These are phyloP conservation scores for Macropodus opercularis DNA, from an alignment of 2,797 vertebrate species.

Conservation along the genomic window DNA sequence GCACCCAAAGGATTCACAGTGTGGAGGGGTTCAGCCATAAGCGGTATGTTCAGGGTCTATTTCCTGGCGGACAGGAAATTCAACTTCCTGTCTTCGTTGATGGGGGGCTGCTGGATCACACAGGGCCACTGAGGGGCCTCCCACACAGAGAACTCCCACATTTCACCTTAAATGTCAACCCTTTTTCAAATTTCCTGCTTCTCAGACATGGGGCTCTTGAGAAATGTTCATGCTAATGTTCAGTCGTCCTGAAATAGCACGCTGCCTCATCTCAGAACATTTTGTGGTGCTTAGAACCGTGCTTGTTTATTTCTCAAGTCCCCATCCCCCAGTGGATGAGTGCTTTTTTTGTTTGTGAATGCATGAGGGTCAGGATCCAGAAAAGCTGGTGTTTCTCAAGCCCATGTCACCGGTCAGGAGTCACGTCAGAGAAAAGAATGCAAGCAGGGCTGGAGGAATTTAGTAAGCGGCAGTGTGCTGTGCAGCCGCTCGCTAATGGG, in stretches of 20 bases:
- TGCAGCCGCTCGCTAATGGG: slow-evolving; percentile 51
- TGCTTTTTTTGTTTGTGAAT: slow-evolving; percentile 46
- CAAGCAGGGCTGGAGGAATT: slow-evolving; percentile 67
- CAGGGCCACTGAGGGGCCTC: slow-evolving; percentile 56
- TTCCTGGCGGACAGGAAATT: slow-evolving; percentile 79
- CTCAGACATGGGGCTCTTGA: slow-evolving; percentile 5
- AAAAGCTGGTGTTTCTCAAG: slow-evolving; percentile 77
- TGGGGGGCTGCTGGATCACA: slow-evolving; percentile 64
- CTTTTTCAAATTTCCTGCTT: slow-evolving; percentile 5
- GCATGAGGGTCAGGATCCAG: slow-evolving; percentile 60
- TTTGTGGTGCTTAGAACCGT: slow-evolving; percentile 4
- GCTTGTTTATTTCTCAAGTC: slow-evolving; percentile 34
- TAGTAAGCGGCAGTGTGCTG: slow-evolving; percentile 8
- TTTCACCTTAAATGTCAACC: slow-evolving; percentile 51
- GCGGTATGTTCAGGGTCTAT: slow-evolving; percentile 41
- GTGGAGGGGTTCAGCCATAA: slow-evolving; percentile 49
- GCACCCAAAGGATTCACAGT: slow-evolving; percentile 64
- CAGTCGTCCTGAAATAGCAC: slow-evolving; percentile 2
- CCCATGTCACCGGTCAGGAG: slow-evolving; percentile 54
- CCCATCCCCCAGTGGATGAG: background rate
- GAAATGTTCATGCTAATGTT: slow-evolving; percentile 10
- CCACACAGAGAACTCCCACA: slow-evolving; percentile 59
- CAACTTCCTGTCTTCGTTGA: slow-evolving; percentile 80
- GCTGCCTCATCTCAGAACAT: slow-evolving; percentile 16
- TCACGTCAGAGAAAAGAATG: slow-evolving; percentile 65